phyloP scores from a whole-genome alignment of 2,888 invertebrate genomes.

The Empis livida region DNA sequence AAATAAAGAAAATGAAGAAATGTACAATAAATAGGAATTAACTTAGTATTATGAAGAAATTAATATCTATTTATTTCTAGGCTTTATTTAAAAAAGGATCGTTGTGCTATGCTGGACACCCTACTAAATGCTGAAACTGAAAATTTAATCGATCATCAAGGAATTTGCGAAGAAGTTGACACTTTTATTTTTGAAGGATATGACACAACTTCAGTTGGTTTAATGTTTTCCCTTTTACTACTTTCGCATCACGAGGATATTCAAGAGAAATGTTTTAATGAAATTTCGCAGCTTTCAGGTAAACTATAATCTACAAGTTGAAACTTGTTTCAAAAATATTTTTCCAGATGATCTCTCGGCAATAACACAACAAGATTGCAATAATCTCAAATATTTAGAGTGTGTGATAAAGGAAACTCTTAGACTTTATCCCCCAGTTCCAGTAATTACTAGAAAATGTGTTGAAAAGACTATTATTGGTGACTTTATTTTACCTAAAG shows the following conservation, averaged over 20 bases:
- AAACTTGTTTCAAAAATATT: no score
- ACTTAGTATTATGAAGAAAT: no score
- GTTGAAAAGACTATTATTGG: slow-evolving; percentile 22
- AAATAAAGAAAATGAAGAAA: no score
- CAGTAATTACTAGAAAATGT: slow-evolving; percentile 34
- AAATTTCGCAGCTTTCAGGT: slow-evolving; percentile 33
- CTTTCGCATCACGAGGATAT: slow-evolving; percentile 39
- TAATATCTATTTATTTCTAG: slow-evolving; percentile 1
- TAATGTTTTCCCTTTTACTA: slow-evolving; percentile 39
- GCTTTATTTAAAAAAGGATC: slow-evolving; percentile 20
- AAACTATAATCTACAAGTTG: slow-evolving; percentile 5
- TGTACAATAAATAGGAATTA: no score
- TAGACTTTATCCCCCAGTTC: slow-evolving; percentile 42
- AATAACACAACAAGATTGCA: slow-evolving; percentile 16
- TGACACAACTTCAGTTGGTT: slow-evolving; percentile 45
- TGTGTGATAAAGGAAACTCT: slow-evolving; percentile 44
- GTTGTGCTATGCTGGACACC: slow-evolving; percentile 44
- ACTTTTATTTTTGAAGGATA: slow-evolving; percentile 54
- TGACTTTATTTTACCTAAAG: slow-evolving; percentile 36
- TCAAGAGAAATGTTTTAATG: slow-evolving; percentile 38
- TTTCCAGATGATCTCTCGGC: no score
- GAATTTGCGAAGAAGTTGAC: slow-evolving; percentile 48
- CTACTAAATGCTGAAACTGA: slow-evolving; percentile 39
- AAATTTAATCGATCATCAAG: slow-evolving; percentile 38
- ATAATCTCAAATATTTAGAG: slow-evolving; percentile 37